Evolutionary conservation across 2,113 vertebrate genomes (phyloP).

Genomic region (Tragulus kanchil): DNA sequence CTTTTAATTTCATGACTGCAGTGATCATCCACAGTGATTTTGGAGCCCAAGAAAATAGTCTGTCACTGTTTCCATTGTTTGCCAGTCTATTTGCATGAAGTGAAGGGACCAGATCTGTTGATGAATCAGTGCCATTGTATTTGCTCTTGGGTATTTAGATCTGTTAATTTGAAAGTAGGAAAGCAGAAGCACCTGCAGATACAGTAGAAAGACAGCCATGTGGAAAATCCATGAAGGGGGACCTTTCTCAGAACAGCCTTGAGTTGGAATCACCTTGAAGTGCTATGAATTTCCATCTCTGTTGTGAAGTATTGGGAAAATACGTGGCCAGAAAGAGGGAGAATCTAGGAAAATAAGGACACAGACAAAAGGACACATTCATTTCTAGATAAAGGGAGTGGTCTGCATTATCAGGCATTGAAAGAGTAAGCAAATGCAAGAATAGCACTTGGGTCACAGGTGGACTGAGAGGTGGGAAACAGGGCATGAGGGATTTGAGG

Average conservation of each 20-base stretch:
- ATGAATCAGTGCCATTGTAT: not conserved
- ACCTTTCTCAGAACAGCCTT: not conserved
- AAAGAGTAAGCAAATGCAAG: not conserved
- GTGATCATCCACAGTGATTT: too few species aligned
- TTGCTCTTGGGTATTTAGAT: not conserved
- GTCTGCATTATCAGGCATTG: not conserved
- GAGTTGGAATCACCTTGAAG: not conserved
- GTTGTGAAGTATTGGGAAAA: not conserved
- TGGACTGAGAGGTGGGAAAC: not conserved
- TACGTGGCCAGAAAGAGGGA: not conserved
- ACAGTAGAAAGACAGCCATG: not conserved
- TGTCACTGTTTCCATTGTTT: too few species aligned
- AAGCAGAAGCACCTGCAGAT: not conserved
- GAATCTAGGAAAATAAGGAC: not conserved
- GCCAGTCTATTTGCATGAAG: too few species aligned
- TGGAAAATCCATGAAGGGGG: not conserved
- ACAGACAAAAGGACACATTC: not conserved
- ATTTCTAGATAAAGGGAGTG: not conserved
- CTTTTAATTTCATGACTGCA: too few species aligned
- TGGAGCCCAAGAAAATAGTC: too few species aligned
- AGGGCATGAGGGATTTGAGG: not conserved
- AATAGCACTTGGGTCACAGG: not conserved
- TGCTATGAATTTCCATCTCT: not conserved
- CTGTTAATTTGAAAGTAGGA: not conserved
- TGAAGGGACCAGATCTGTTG: too few species aligned